Percentiles rank a stretch among this genome's conserved stretches.
phyloP scores from a whole-genome alignment of 2,797 vertebrate genomes.

The Helostoma temminkii region DNA sequence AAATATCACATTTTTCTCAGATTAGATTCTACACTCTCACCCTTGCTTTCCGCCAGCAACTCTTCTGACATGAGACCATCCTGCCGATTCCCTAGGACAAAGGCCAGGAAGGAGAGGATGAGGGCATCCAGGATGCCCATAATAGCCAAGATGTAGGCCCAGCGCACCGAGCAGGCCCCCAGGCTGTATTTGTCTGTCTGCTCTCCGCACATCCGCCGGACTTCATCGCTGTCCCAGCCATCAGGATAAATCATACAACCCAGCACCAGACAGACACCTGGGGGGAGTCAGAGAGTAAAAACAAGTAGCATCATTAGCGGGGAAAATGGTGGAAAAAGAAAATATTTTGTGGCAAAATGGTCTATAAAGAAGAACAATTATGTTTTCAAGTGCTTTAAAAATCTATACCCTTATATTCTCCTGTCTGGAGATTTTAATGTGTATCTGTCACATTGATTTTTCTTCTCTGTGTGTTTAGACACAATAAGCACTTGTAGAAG shows the following conservation, averaged over 20 bases:
- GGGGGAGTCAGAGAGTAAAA: slow-evolving; percentile 6
- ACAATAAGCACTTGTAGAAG: slow-evolving; percentile 5
- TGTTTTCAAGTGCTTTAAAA: slow-evolving; percentile 32
- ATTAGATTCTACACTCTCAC: slow-evolving; percentile 54
- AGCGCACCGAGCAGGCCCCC: slow-evolving; percentile 93
- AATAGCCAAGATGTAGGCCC: slow-evolving; percentile 97
- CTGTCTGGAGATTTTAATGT: slow-evolving; percentile 13
- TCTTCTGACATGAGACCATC: slow-evolving; percentile 95
- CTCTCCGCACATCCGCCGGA: slow-evolving; percentile 93
- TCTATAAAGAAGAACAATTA: slow-evolving; percentile 22
- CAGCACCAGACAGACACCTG: slow-evolving; percentile 94
- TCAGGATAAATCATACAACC: slow-evolving; percentile 97
- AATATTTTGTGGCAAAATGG: slow-evolving; percentile 23
- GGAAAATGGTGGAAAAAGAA: not conserved
- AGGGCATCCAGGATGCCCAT: slow-evolving; percentile 96
- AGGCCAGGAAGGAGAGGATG: slow-evolving; percentile 96
- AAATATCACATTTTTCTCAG: slow-evolving; percentile 22
- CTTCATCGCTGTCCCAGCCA: slow-evolving; percentile 96
- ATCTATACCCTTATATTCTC: not conserved
- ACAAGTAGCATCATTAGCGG: not conserved
- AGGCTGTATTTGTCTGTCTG: slow-evolving; percentile 91
- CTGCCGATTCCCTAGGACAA: slow-evolving; percentile 95
- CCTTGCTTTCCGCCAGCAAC: slow-evolving; percentile 96
- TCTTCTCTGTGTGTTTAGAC: slow-evolving; percentile 26
- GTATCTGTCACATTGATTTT: slow-evolving; percentile 43